These are phyloP conservation scores for Bradypodion ventrale DNA, from an alignment of 2,797 vertebrate species.

Conservation along the genomic window DNA sequence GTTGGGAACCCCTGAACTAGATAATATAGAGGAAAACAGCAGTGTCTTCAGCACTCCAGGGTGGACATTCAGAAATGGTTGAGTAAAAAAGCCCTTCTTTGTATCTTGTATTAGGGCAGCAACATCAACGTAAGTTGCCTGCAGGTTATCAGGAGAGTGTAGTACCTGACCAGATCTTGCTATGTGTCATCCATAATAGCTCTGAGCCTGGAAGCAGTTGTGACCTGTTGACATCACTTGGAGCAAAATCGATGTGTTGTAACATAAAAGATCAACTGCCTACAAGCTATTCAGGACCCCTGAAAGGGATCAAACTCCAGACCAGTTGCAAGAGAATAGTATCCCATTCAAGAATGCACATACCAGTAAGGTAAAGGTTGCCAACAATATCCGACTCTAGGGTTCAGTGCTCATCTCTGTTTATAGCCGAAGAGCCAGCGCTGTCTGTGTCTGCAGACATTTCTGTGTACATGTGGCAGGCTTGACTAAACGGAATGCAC, in stretches of 20 bases:
- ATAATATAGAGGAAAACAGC: neutral
- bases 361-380: too few species aligned
- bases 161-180: neutral
- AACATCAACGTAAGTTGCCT: neutral
- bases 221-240: neutral
- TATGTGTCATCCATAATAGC: neutral
- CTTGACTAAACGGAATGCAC: too few species aligned
- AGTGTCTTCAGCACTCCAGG: neutral
- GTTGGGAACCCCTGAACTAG: too few species aligned
- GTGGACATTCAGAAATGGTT: neutral
- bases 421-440: too few species aligned
- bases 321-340: rapidly evolving
- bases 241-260: neutral
- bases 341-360: neutral
- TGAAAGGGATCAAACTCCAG: slow-evolving; percentile 1
- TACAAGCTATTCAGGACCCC: neutral
- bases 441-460: too few species aligned
- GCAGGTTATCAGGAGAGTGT: neutral
- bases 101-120: rapidly evolving
- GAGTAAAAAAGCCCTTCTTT: slow-evolving; percentile 19
- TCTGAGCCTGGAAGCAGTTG: neutral
- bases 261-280: neutral
- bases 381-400: too few species aligned
- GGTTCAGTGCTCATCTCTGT: too few species aligned
- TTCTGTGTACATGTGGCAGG: too few species aligned